Evolutionary conservation across 1,140 invertebrate genomes (phyloP), one percentile per base, ranked within the genome.

Genomic region (Micrasema longulum): DNA sequence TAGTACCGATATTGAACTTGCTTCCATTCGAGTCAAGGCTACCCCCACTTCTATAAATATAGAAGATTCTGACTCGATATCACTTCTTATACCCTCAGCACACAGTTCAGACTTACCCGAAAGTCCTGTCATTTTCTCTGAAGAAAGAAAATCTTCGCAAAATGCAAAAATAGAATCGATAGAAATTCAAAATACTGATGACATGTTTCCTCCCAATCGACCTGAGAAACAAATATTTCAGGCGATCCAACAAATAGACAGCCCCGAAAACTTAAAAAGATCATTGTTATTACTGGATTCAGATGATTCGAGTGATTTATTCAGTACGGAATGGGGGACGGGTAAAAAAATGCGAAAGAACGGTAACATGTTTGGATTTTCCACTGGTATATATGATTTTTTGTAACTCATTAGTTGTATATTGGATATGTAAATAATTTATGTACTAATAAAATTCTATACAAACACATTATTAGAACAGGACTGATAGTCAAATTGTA

Each of bases 361-460:
- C 1, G 45, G 7, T 10, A 65, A 50, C 18, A 9, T 66, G 14
- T 66, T 66, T 66, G 45, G 45, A 16, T 66, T 66, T 18, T 50
- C 47, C 9, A 14, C 63, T 50, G 63, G 45, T 52, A 66, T 35
- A 62, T 50, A 35, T 66, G 20, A 52, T 45, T 66, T 50, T 50
- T 20, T 50, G 7, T 31, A 31, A 31, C n/a, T n/a, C n/a, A n/a
- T n/a, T n/a, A n/a, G n/a, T n/a, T n/a, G n/a, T n/a, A n/a, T n/a
- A n/a, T n/a, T n/a, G n/a, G n/a, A n/a, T n/a, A n/a, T n/a, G n/a
- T n/a, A n/a, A n/a, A n/a, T n/a, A n/a, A n/a, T n/a, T n/a, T n/a
- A n/a, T n/a, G n/a, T n/a, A n/a, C n/a, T n/a, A n/a, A n/a, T n/a
- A n/a, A n/a, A n/a, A n/a, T n/a, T n/a, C n/a, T n/a, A n/a, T n/a